phyloP scores from a whole-genome alignment of 2,888 invertebrate species.

The Spicauda simplicius region DNA sequence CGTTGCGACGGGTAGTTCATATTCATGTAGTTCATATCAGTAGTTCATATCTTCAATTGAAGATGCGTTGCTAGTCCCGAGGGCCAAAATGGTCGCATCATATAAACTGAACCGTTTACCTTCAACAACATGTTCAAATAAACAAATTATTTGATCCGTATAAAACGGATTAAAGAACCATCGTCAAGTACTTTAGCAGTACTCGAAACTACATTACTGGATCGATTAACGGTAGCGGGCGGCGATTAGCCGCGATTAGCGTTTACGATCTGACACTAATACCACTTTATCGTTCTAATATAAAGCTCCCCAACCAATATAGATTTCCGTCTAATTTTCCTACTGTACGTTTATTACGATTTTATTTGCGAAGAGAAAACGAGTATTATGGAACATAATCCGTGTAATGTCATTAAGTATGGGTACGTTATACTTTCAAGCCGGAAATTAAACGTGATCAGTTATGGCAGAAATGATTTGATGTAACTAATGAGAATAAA shows the following conservation, averaged over 20 bases:
- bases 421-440: too few relatives aligned
- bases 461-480: too few relatives aligned
- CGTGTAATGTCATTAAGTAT: too few relatives aligned
- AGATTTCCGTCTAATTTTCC: slow-evolving; percentile 16
- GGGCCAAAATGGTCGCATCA: too few relatives aligned
- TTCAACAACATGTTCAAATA: too few relatives aligned
- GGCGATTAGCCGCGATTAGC: slow-evolving; percentile 24
- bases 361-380: neutral
- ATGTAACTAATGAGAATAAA: too few relatives aligned
- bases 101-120: too few relatives aligned
- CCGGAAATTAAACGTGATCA: too few relatives aligned
- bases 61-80: too few relatives aligned
- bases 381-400: neutral
- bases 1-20: too few relatives aligned
- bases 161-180: neutral
- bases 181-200: neutral
- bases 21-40: too few relatives aligned
- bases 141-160: neutral
- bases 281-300: slow-evolving; percentile 17
- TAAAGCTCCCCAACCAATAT: neutral
- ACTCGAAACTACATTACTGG: neutral
- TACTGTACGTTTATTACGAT: neutral
- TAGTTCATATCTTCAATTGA: too few relatives aligned
- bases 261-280: slow-evolving; percentile 20
- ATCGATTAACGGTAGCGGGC: slow-evolving; percentile 16